Evolutionary conservation across 2,888 invertebrate genomes (phyloP).

Genomic region (Terebella lapidaria): DNA sequence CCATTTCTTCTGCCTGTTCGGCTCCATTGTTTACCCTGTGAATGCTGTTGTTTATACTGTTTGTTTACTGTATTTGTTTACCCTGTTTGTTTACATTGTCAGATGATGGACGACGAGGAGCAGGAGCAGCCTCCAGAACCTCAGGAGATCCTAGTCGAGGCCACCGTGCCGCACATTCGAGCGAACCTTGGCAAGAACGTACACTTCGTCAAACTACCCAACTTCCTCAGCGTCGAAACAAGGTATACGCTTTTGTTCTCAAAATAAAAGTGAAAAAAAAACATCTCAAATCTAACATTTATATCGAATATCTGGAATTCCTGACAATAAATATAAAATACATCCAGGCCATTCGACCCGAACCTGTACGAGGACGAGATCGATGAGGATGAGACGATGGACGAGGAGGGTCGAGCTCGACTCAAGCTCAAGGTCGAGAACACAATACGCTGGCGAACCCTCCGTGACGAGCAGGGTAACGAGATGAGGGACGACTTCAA

Average conservation of each 20-base stretch:
- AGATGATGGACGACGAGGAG: constrained; percentile 42
- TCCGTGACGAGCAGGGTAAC: constrained; percentile 60
- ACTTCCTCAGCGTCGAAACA: constrained; percentile 96
- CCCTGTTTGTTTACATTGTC: no score
- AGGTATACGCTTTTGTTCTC: constrained; percentile 42
- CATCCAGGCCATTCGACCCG: constrained; percentile 82
- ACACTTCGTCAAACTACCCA: constrained; percentile 94
- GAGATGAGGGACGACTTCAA: constrained; percentile 52
- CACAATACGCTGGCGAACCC: constrained; percentile 90
- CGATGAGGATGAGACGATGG: constrained; percentile 94
- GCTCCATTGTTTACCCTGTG: no score
- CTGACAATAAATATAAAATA: no score
- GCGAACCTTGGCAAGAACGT: constrained; percentile 75
- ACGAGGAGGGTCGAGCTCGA: constrained; percentile 92
- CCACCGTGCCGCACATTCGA: constrained; percentile 76
- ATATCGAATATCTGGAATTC: no score
- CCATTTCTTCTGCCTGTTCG: no score
- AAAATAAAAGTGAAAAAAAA: no score
- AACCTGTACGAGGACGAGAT: constrained; percentile 96
- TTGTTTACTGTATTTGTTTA: no score
- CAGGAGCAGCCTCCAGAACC: constrained; percentile 65
- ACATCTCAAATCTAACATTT: no score
- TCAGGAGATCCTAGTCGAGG: constrained; percentile 91
- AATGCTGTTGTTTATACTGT: no score
- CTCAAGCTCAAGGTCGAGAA: constrained; percentile 73